Base-by-base conservation (phyloP, 2,797 vertebrate species). In the Parotocinclus haroldoi region DNA sequence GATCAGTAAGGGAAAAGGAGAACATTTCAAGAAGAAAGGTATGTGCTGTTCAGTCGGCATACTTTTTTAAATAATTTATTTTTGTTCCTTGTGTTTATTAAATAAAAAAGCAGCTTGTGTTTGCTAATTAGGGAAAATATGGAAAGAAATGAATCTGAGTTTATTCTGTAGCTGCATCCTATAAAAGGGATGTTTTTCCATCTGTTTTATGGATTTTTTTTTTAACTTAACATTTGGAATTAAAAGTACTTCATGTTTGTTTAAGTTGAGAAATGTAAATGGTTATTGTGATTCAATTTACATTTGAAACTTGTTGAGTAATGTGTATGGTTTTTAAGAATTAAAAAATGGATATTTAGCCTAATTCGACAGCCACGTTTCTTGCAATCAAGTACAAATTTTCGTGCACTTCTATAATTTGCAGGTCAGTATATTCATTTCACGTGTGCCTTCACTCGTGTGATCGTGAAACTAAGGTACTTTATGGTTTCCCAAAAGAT, bases 311-410 rank as follows among this genome's bases (percentile, higher is more conserved):
- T 89, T 91, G 91, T 92, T 81, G 80, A 92, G 89, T 91, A 91
- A 90, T 87, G 90, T 92, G 89, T 92, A 89, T 91, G 89, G 90
- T 92, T 92, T 92, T 90, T 91, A 90, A 92, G 88, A 91, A 92
- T 91, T 91, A 92, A 91, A 88, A 90, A 89, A 87, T 82, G 60
- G 64, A 79, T 91, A 90, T 92, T 91, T 91, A 92, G 90, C 87
- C 86, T 90, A 90, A 80, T 69, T 67, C 71, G 74, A 85, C 84
- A 84, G 77, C 81, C 78, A 76, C 78, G 85, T 80, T 76, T 82
- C 78, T 89, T 90, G 63, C 46, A 75, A 65, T 10, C 39, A 13
- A 44, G 57, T 59, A 68, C 40, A 42, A 11, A 27, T 27, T 5
- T 27, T 27, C 27, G 5, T 2, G 27, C 27, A 2, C 27, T 27